phyloP scores from a whole-genome alignment of 2,113 vertebrate genomes.

The Origma solitaria region DNA sequence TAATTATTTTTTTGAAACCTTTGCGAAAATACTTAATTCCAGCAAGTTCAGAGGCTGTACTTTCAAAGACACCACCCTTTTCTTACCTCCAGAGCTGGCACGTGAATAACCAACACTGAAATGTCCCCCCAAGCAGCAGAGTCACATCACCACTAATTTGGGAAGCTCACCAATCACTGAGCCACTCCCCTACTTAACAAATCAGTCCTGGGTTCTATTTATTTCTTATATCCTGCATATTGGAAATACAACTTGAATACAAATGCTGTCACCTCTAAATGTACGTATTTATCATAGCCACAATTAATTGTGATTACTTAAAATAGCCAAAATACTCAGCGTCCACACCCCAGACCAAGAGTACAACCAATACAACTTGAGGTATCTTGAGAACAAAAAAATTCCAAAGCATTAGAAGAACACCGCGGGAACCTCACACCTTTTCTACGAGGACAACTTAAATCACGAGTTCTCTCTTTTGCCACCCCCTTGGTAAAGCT shows the following conservation, averaged over 20 bases:
- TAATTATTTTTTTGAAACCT: neutral
- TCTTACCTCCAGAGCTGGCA: neutral
- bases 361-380: neutral
- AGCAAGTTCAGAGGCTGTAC: neutral
- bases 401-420: neutral
- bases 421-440: neutral
- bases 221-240: neutral
- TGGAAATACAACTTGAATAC: rapidly evolving
- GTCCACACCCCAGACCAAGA: neutral
- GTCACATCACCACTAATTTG: neutral
- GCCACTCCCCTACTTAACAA: neutral
- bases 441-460: neutral
- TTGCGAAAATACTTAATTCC: neutral
- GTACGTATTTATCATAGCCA: rapidly evolving
- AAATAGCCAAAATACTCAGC: neutral
- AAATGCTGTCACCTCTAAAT: neutral
- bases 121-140: neutral
- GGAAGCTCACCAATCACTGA: neutral
- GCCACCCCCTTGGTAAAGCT: neutral
- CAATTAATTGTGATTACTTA: neutral
- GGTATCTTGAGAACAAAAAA: neutral
- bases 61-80: neutral
- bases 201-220: neutral
- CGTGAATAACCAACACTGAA: neutral
- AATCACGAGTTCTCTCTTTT: neutral